These are phyloP conservation scores for Barbus barbus DNA, from an alignment of 2,113 vertebrate genomes.

Conservation along the genomic window DNA sequence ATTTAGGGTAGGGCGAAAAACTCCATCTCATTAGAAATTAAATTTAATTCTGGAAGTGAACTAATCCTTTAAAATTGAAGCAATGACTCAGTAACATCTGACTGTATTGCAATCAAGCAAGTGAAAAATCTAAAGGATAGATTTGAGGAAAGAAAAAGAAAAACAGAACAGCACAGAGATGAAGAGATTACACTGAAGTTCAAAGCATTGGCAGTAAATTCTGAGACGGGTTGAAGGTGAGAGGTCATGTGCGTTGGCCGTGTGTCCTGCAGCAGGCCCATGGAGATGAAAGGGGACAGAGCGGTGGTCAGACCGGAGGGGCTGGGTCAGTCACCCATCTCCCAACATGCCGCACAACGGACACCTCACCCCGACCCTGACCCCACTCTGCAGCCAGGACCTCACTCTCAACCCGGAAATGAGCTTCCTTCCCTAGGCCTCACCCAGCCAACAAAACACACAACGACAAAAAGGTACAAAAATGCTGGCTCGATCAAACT, in stretches of 20 bases:
- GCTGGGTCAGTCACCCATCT: conserved; percentile 14
- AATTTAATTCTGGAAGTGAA: too few relatives aligned
- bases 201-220: conserved; percentile 30
- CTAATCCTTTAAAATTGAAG: too few relatives aligned
- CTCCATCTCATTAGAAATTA: too few relatives aligned
- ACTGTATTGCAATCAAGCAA: neutral
- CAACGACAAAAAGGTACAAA: neutral
- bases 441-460: conserved; percentile 4
- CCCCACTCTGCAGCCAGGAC: conserved; percentile 7
- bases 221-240: neutral
- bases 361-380: conserved; percentile 19
- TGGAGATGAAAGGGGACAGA: conserved; percentile 35
- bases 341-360: neutral
- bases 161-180: neutral
- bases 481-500: neutral
- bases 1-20: too few relatives aligned
- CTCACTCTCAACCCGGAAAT: conserved; percentile 24
- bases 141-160: neutral
- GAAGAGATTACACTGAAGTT: conserved; percentile 17
- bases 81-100: neutral
- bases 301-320: neutral
- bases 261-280: conserved; percentile 12
- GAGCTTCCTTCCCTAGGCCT: conserved; percentile 24
- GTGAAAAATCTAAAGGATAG: neutral
- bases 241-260: conserved; percentile 10